These are phyloP conservation scores for Uropetala carovei DNA, from an alignment of 2,888 invertebrate species.

Conservation along the genomic window DNA sequence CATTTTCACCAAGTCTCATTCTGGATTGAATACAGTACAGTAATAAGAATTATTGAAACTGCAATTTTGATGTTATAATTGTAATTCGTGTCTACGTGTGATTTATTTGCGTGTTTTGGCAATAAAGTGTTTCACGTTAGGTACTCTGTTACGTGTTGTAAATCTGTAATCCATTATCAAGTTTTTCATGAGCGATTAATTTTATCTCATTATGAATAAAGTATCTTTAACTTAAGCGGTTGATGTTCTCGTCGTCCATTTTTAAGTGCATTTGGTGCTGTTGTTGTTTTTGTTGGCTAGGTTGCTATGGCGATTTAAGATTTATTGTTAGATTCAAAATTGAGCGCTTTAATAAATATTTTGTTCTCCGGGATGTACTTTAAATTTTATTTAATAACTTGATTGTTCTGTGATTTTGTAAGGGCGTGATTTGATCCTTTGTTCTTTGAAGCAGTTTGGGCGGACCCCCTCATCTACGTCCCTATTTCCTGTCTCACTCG, in stretches of 20 bases:
- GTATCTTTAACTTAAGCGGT: too few relatives aligned
- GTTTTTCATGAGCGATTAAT: too few relatives aligned
- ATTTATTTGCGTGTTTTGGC: too few relatives aligned
- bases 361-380: constrained; percentile 37
- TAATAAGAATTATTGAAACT: too few relatives aligned
- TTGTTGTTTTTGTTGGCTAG: not conserved
- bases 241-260: not conserved
- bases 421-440: constrained; percentile 46
- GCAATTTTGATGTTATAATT: too few relatives aligned
- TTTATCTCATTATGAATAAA: too few relatives aligned
- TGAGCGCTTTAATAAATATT: constrained; percentile 20
- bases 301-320: constrained; percentile 46
- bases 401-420: not conserved
- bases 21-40: too few relatives aligned
- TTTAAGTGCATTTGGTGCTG: not conserved
- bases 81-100: too few relatives aligned
- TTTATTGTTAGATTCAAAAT: constrained; percentile 43
- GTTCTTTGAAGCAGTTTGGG: constrained; percentile 24
- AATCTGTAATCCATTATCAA: too few relatives aligned
- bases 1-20: too few relatives aligned
- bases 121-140: too few relatives aligned
- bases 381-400: constrained; percentile 65
- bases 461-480: not conserved
- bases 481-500: constrained; percentile 30
- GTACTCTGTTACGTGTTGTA: too few relatives aligned